Evolutionary conservation across 2,113 vertebrate genomes (phyloP).

Genomic region (Halcyon senegalensis): DNA sequence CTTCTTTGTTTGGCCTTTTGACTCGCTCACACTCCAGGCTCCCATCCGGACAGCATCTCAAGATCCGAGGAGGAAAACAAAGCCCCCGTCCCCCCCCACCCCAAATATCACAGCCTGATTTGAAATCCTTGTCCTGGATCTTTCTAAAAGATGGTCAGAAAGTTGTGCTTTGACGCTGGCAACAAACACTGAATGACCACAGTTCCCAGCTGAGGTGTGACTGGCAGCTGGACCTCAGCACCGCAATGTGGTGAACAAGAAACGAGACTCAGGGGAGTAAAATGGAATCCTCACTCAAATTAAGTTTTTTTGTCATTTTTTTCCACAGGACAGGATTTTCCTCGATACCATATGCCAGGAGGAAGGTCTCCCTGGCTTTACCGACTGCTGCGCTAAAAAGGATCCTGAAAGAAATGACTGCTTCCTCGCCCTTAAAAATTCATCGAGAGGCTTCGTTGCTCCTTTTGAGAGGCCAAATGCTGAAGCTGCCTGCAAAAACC

Average conservation of each 20-base stretch:
- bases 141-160: not conserved
- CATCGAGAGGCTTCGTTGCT: not conserved
- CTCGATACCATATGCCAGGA: constrained; percentile 66
- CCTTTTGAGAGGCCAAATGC: constrained; percentile 26
- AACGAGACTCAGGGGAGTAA: not conserved
- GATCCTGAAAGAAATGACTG: constrained; percentile 50
- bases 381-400: constrained; percentile 52
- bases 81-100: too few relatives aligned
- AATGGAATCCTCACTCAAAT: not conserved
- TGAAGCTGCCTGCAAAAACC: constrained; percentile 27
- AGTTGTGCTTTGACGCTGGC: not conserved
- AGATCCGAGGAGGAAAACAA: not conserved
- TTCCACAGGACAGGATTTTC: constrained; percentile 37
- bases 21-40: not conserved
- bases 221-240: too few relatives aligned
- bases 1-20: not conserved
- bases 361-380: not conserved
- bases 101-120: not conserved
- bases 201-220: not conserved
- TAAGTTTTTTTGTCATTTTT: not conserved
- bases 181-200: not conserved
- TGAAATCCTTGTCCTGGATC: not conserved
- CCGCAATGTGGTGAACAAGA: too few relatives aligned
- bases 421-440: constrained; percentile 53
- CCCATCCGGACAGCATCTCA: not conserved